Evolutionary conservation across 2,113 vertebrate genomes (phyloP).

Genomic region (Lophotis ruficrista): DNA sequence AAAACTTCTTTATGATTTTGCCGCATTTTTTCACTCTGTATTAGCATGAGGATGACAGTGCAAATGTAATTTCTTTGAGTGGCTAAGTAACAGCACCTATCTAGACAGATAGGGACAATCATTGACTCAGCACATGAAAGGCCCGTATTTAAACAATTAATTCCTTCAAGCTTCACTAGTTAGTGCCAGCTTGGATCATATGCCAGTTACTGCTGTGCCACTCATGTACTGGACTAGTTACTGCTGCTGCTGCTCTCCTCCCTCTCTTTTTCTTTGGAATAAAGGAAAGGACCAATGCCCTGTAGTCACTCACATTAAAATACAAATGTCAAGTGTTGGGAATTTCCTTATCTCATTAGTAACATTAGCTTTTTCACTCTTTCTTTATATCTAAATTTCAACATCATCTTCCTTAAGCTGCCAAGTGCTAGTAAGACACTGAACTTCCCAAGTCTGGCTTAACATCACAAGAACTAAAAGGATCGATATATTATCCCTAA

Average conservation of each 20-base stretch:
- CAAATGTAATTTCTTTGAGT: background rate
- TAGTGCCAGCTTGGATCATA: background rate
- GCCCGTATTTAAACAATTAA: background rate
- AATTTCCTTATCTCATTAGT: background rate
- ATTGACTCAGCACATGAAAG: slow-evolving; percentile 43
- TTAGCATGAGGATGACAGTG: background rate
- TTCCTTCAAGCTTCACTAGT: background rate
- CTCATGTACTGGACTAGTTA: background rate
- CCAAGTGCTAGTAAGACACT: background rate
- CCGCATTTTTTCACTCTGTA: rapidly evolving
- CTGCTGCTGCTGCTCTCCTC: background rate
- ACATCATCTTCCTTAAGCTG: background rate
- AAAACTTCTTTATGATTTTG: background rate
- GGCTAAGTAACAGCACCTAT: background rate
- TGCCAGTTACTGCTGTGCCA: background rate
- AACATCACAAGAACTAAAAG: background rate
- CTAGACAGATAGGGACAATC: background rate
- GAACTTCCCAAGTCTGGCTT: background rate
- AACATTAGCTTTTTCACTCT: background rate
- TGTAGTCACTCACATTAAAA: background rate
- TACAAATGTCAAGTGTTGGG: background rate
- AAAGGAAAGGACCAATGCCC: background rate
- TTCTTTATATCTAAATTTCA: background rate
- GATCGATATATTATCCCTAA: background rate
- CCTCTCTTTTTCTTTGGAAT: background rate